These are phyloP conservation scores for Callospermophilus lateralis DNA, from an alignment of 2,113 vertebrate species.

Conservation along the genomic window DNA sequence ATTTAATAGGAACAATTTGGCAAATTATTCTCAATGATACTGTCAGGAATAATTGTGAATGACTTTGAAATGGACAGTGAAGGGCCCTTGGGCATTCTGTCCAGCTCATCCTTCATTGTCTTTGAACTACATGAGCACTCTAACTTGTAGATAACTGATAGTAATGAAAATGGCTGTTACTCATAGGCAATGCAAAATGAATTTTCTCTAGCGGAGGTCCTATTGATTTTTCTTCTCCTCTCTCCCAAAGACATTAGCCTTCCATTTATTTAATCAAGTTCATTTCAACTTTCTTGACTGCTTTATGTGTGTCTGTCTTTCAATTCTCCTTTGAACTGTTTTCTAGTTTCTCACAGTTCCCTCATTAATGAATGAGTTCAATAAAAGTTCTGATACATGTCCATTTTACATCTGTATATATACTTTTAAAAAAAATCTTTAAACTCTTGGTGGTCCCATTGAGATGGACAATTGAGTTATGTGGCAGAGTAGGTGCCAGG, in stretches of 20 bases:
- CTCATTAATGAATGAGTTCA: not conserved
- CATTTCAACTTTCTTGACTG: not conserved
- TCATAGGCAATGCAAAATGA: not conserved
- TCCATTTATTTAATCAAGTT: constrained; percentile 10
- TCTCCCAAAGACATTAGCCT: not conserved
- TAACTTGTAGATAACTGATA: not conserved
- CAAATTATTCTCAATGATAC: constrained; percentile 45
- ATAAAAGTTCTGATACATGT: not conserved
- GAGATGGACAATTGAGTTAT: not conserved
- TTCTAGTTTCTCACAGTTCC: not conserved
- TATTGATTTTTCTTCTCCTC: constrained; percentile 37
- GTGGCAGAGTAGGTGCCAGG: no score
- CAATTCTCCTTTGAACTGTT: not conserved
- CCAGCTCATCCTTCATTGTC: not conserved
- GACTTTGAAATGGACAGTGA: not conserved
- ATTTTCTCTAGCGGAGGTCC: not conserved
- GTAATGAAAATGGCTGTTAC: not conserved
- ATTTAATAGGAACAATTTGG: constrained; percentile 62
- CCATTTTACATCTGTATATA: not conserved
- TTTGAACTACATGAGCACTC: not conserved
- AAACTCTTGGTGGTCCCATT: not conserved
- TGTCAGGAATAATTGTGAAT: constrained; percentile 12
- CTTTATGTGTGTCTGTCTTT: not conserved
- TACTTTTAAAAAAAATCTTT: not conserved
- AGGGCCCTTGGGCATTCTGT: not conserved